Evolutionary conservation across 1,140 invertebrate genomes (phyloP).

Genomic region (Nautilus pompilius): DNA sequence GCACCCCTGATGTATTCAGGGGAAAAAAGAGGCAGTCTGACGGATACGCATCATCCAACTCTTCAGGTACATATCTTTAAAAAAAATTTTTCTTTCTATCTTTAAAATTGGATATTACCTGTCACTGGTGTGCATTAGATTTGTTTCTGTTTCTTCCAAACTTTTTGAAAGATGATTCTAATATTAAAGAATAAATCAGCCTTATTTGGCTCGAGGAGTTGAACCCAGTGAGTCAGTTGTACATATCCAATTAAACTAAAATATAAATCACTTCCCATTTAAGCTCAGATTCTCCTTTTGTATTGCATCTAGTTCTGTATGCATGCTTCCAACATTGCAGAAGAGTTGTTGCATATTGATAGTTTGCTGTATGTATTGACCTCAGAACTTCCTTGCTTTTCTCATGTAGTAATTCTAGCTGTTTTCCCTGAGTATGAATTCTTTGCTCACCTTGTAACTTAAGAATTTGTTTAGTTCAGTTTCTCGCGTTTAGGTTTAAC

Average conservation of each 20-base stretch:
- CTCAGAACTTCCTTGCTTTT: too few relatives aligned
- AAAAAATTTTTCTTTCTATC: neutral
- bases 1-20: constrained; percentile 20
- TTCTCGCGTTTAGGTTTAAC: too few relatives aligned
- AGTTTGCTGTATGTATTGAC: too few relatives aligned
- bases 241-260: neutral
- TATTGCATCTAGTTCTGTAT: too few relatives aligned
- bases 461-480: too few relatives aligned
- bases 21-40: constrained; percentile 35
- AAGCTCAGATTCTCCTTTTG: too few relatives aligned
- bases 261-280: too few relatives aligned
- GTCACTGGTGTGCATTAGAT: neutral
- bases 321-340: too few relatives aligned
- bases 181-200: neutral
- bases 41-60: constrained; percentile 44
- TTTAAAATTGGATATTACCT: neutral
- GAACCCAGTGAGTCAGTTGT: neutral
- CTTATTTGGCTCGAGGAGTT: neutral
- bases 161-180: constrained; percentile 3
- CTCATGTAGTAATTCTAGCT: too few relatives aligned
- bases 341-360: too few relatives aligned
- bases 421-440: too few relatives aligned
- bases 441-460: too few relatives aligned
- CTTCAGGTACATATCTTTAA: constrained; percentile 32
- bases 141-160: neutral